Base-by-base conservation (phyloP, 2,113 vertebrate genomes). In the Ceuthmochares aereus region DNA sequence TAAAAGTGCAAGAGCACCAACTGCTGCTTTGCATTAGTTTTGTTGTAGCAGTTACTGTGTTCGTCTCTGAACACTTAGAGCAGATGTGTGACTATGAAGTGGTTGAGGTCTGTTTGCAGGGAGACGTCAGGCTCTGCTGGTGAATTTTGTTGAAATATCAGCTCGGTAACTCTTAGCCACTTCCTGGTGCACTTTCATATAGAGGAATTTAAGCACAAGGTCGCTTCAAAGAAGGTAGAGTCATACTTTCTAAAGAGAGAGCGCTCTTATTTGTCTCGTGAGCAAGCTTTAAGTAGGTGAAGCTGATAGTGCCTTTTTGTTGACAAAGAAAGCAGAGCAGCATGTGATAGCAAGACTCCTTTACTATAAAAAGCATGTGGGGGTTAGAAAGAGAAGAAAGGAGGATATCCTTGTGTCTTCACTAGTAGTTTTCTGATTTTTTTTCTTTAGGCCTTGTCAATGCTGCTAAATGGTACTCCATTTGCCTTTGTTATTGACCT, bases 401-500 rank as follows among this genome's bases (percentile, higher is more conserved):
- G 36, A 74, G 22, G 17, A 7, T 94, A 20, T 86, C 75, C 73
- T 73, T 95, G 47, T 86, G 91, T 75, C 76, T 95, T 96, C 68
- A 97, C 90, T 89, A 91, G 52, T 30, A 78, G 88, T 96, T 89
- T 97, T 67, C 85, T 96, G 83, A 94, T 96, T 64, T 82, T 96
- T 67, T 97, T 81, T 42, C 95, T 97, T 76, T 94, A 99, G 99
- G 99, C 99, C 97, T 98, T 99, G 94, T 99, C 99, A 84, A 99
- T 99, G 99, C 99, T 99, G 99, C 99, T 99, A 98, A 99, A 99
- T 98, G 99, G 99, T 98, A 99, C 99, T 98, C 99, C 99, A 60
- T 99, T 99, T 99, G 99, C 99, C 98, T 99, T 99, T 98, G 99
- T 99, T 98, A 99, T 99, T 99, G 99, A 99, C 97, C 99, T 99